Base-by-base conservation (phyloP, 1,140 invertebrate genomes). In the Zaprionus inermis region DNA sequence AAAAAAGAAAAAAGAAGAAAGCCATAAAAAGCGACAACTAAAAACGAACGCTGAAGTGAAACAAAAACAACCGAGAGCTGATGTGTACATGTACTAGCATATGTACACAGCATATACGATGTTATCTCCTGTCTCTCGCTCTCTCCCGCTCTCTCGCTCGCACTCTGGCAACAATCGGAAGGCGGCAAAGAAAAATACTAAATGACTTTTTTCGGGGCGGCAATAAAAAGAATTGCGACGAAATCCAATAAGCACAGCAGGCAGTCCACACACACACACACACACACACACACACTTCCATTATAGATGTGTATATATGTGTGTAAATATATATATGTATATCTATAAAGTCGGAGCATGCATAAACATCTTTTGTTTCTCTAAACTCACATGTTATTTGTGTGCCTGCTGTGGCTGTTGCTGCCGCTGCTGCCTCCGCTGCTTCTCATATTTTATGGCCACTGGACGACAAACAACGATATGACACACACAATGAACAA, bases 21-120 rank as follows among this genome's bases (percentile, higher is more conserved):
- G 18, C 73, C 82, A 70, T 85, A 82, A 85, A 85, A 72, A 73
- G 28, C 58, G 46, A 52, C 72, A 68, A 74, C 66, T 75, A 64
- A 67, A 72, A 59, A 60, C 34, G 46, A 73, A 61, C 60, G 32
- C 30, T 60, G 38, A 46, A 34, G 16, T 51, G 51, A 57, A 63
- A 70, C 11, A 70, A 52, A 52, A 64, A 49, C 56, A 52, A 11
- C 52, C 44, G 44, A 34, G 44, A 57, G 36, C 38, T 44, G 38
- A 16, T 44, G 38, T 44, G 34, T 16, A 55, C 18, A 55, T 46
- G 20, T 36, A 56, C 38, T 44, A 44, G 24, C 52, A 22, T 55
- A 30, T 14, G 52, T 22, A 61, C 30, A 61, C n/a, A 44, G 11
- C 34, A 36, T 36, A 36, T 36, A 36, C 32, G 32, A 32, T 10